Evolutionary conservation across 2,113 vertebrate species (phyloP).

Genomic region (Otolemur garnettii): DNA sequence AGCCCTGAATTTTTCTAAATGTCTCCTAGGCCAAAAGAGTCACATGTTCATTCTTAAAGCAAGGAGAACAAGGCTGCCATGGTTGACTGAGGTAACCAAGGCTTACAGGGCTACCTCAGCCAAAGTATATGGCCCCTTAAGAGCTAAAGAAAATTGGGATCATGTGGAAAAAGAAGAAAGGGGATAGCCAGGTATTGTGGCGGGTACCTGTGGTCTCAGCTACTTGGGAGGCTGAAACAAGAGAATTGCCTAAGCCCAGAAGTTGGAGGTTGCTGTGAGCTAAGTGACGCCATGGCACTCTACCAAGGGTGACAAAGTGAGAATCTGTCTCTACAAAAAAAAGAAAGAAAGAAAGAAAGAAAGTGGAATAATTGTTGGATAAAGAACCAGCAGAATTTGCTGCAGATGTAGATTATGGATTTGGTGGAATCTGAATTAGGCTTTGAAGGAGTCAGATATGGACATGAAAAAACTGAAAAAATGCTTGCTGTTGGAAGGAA

Average conservation of each 20-base stretch:
- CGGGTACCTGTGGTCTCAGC: too few relatives aligned
- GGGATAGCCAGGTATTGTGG: background rate
- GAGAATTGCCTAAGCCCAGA: too few relatives aligned
- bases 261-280: too few relatives aligned
- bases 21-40: background rate
- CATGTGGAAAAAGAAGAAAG: conserved; percentile 8
- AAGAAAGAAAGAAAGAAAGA: background rate
- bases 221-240: too few relatives aligned
- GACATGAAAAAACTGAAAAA: background rate
- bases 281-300: too few relatives aligned
- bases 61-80: background rate
- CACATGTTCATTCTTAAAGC: background rate
- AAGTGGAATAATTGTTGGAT: background rate
- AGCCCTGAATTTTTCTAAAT: background rate
- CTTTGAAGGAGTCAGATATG: background rate
- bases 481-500: background rate
- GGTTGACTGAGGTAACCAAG: background rate
- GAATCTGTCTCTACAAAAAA: too few relatives aligned
- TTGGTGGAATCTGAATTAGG: background rate
- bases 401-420: background rate
- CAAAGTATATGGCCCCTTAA: background rate
- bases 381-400: background rate
- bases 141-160: background rate
- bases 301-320: too few relatives aligned
- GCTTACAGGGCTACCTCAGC: background rate